Base-by-base conservation (phyloP, 1,140 invertebrate genomes). In the Philaenus spumarius region DNA sequence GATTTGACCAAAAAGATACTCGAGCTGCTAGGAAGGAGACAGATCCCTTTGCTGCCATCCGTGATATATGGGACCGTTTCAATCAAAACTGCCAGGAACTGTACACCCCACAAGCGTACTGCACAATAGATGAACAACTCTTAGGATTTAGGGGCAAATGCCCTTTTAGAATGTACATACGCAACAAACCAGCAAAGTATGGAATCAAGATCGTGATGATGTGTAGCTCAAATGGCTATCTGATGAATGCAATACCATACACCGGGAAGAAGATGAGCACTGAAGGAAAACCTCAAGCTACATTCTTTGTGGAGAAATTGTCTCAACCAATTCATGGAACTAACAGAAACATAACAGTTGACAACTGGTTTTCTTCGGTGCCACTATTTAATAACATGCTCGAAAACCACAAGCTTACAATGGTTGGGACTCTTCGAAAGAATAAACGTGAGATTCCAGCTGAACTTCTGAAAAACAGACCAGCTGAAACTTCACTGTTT, bases 41-140 rank as follows among this genome's bases (percentile, higher is more conserved):
- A n/a, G n/a, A n/a, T n/a, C n/a, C n/a, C n/a, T 61, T 66, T n/a
- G 61, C 61, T 15, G 15, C 65, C 42, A 40, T 63, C 24, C 37
- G 59, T 30, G 61, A 63, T 20, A 43, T 62, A 43, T 63, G 60
- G 53, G 52, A 61, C 35, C 9, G 12, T 17, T 66, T 62, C 48
- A 56, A 30, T 26, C 7, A 17, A 30, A 40, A 55, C 20, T 60
- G 51, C 37, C 42, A 37, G 46, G 3, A 48, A n/a, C n/a, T n/a
- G n/a, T n/a, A n/a, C n/a, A 54, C 48, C 23, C 53, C 43, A 14
- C 52, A 66, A 54, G 62, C 69, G 60, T 67, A 63, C 58, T 55
- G 66, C 1, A 70, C 68, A 9, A 70, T 75, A 26, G 73, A 75
- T 63, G 72, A 76, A 61, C 71, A 68, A 63, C 59, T 75, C 19